Evolutionary conservation across 1,140 invertebrate species (phyloP).

Genomic region (Yoshiicerus persimilis): DNA sequence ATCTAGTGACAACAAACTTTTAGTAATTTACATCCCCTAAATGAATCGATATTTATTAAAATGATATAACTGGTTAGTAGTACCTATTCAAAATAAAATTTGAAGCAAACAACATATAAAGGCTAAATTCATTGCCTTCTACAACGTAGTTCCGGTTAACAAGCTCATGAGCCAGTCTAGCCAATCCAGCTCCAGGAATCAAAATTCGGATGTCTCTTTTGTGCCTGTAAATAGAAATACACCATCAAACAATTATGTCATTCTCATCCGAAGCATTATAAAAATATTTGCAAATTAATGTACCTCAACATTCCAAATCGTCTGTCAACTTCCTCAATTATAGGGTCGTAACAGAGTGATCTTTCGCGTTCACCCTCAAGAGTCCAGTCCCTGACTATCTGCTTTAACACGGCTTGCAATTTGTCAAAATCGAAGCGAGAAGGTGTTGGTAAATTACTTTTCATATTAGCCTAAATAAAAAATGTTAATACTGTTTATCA

Average conservation of each 20-base stretch:
- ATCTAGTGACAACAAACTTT: slow-evolving; percentile 56
- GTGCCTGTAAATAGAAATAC: slow-evolving; percentile 29
- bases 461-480: neutral
- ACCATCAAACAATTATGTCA: neutral
- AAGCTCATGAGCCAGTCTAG: slow-evolving; percentile 90
- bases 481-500: neutral
- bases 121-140: slow-evolving; percentile 93
- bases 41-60: neutral
- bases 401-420: slow-evolving; percentile 89
- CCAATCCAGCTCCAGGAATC: slow-evolving; percentile 82
- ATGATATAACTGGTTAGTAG: slow-evolving; percentile 23
- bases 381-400: slow-evolving; percentile 95
- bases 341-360: slow-evolving; percentile 83
- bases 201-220: slow-evolving; percentile 44
- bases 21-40: neutral
- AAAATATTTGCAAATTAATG: neutral
- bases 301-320: slow-evolving; percentile 65
- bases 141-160: slow-evolving; percentile 83
- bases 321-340: slow-evolving; percentile 78
- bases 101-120: slow-evolving; percentile 96
- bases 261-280: neutral
- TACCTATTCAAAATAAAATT: slow-evolving; percentile 93
- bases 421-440: slow-evolving; percentile 70
- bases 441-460: slow-evolving; percentile 22
- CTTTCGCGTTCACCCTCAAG: slow-evolving; percentile 77